Percentiles rank a stretch among this genome's conserved stretches.
Evolutionary conservation across 2,797 vertebrate genomes (phyloP).

Genomic region (Syngnathus rostellatus): DNA sequence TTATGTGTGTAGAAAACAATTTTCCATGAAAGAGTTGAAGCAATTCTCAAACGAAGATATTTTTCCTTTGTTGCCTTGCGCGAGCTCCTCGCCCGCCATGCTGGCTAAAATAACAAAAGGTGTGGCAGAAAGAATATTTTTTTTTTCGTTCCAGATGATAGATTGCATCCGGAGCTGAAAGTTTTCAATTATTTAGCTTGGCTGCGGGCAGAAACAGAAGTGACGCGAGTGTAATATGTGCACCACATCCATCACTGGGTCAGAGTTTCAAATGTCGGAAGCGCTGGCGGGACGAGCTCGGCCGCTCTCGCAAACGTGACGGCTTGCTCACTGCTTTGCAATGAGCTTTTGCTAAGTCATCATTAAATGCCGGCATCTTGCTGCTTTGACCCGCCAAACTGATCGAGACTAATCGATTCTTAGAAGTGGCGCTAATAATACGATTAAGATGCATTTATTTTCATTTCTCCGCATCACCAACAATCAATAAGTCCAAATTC

Average conservation of each 20-base stretch:
- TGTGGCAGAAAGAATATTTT: constrained; percentile 24
- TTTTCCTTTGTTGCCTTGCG: not conserved
- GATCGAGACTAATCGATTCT: not conserved
- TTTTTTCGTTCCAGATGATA: constrained; percentile 41
- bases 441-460: constrained; percentile 1
- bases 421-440: not conserved
- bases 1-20: too few relatives aligned
- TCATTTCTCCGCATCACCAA: not conserved
- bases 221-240: constrained; percentile 68
- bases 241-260: constrained; percentile 57
- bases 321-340: too few relatives aligned
- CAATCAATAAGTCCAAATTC: not conserved
- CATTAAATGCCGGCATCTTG: not conserved
- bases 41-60: too few relatives aligned
- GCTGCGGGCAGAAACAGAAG: constrained; percentile 52
- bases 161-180: constrained; percentile 42
- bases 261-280: constrained; percentile 35
- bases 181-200: constrained; percentile 59
- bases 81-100: not conserved
- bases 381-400: not conserved
- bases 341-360: too few relatives aligned
- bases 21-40: too few relatives aligned
- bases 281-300: not conserved
- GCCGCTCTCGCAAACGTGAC: not conserved
- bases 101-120: not conserved